Evolutionary conservation across 1,140 invertebrate species (phyloP), one percentile per base, ranked within the genome.

Genomic region (Matsumurasca onukii): DNA sequence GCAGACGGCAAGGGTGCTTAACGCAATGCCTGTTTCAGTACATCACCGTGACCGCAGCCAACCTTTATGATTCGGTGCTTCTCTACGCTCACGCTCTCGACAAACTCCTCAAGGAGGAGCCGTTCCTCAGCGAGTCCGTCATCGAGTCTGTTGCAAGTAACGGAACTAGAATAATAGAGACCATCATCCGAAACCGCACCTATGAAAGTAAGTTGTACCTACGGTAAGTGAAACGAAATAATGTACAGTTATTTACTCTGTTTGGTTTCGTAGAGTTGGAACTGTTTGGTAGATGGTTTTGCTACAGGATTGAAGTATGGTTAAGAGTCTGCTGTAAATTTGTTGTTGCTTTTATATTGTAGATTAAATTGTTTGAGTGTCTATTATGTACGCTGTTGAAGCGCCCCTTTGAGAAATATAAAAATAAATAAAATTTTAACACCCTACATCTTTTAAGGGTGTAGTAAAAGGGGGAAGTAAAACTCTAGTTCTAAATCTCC

Each of bases 21-120:
- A n/a, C n/a, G n/a, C n/a, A n/a, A n/a, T n/a, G n/a, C n/a, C 17
- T 39, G 34, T 39, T 85, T 61, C 81, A 91, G 86, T 92, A 93
- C 79, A 89, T 98, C 9, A 91, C 95, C 12, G 91, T 98, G 63
- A 95, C 96, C 78, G 97, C 97, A 15, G 93, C 95, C 1, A 97
- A 98, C 81, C 82, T 99, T 45, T 98, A 98, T 79, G 97, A 99
- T 82, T 94, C 96, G 1, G 91, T 99, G 0, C 89, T 89, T 75
- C 78, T 99, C 0, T 99, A 98, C 78, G 94, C 95, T 0, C 84
- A 83, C 70, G 94, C 95, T 0, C 81, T 98, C 49, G 84, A 95
- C 73, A 83, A 89, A 71, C 78, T 95, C 17, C 78, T 98, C 45
- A 78, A 66, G 77, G 29, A 73, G 78, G 66, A 67, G 31, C 82